These are phyloP conservation scores for Alces alces DNA, from an alignment of 2,113 vertebrate genomes.

Conservation along the genomic window DNA sequence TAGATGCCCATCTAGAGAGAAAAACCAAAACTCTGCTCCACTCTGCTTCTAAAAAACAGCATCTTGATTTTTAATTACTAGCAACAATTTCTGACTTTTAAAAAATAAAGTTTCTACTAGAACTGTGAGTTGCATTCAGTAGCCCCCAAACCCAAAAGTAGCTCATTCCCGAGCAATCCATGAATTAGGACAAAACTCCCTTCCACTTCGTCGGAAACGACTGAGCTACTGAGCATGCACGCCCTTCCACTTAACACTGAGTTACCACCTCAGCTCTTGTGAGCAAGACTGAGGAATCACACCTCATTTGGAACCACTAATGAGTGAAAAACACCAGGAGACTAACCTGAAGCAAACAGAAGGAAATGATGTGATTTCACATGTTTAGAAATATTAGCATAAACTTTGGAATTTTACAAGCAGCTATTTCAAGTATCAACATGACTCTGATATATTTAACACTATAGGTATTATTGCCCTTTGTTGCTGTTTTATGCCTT, in stretches of 20 bases:
- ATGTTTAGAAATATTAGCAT: background rate
- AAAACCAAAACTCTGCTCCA: background rate
- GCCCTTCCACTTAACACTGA: background rate
- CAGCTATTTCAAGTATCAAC: slow-evolving; percentile 86
- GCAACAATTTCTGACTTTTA: background rate
- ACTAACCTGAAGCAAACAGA: background rate
- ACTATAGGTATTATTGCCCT: slow-evolving; percentile 87
- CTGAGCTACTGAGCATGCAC: background rate
- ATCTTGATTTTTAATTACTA: background rate
- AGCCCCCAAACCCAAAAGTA: background rate
- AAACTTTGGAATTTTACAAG: background rate
- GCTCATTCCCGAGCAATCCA: background rate
- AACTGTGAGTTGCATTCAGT: background rate
- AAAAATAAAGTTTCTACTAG: background rate
- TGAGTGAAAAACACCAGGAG: background rate
- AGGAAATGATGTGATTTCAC: background rate
- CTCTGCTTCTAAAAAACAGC: background rate
- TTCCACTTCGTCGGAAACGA: background rate
- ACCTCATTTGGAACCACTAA: background rate
- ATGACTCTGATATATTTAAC: slow-evolving; percentile 86
- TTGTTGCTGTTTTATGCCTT: slow-evolving; percentile 89
- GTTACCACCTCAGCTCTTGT: background rate
- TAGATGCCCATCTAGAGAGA: background rate
- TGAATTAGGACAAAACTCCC: background rate
- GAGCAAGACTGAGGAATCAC: background rate